A percentile compares a stretch with the other conserved stretches of the same genome.
Evolutionary conservation across 1,140 invertebrate species (phyloP).

Genomic region (Melipona quadrifasciata): DNA sequence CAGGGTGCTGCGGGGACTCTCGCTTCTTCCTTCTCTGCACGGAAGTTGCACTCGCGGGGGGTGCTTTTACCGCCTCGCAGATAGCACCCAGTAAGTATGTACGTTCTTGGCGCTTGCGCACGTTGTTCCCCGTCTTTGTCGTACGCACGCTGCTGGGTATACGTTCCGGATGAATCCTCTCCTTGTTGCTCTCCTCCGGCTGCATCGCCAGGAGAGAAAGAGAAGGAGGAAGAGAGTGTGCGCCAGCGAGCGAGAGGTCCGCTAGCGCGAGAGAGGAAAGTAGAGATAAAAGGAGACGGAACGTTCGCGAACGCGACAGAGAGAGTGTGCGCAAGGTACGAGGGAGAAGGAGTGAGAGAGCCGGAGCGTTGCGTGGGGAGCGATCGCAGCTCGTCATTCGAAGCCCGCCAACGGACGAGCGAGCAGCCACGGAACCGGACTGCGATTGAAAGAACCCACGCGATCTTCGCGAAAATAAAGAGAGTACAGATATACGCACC

Average conservation of each 20-base stretch:
- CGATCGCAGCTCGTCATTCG: conserved; percentile 77
- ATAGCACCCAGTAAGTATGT: conserved; percentile 67
- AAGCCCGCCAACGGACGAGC: conserved; percentile 81
- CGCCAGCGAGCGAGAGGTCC: conserved; percentile 29
- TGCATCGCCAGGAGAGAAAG: conserved; percentile 14
- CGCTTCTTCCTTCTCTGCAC: conserved; percentile 60
- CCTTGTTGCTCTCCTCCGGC: conserved; percentile 24
- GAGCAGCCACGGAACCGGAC: conserved; percentile 76
- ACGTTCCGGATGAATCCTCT: not conserved
- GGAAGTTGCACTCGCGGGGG: conserved; percentile 67
- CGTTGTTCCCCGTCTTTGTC: conserved; percentile 23
- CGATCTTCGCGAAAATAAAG: conserved; percentile 60
- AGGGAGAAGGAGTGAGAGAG: conserved; percentile 59
- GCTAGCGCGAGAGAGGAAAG: conserved; percentile 34
- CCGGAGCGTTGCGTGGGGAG: conserved; percentile 67
- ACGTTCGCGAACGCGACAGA: conserved; percentile 49
- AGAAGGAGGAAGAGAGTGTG: conserved; percentile 49
- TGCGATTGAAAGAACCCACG: conserved; percentile 68
- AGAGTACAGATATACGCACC: conserved; percentile 24
- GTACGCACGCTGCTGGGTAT: not conserved
- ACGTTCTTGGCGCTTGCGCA: conserved; percentile 69
- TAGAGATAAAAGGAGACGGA: conserved; percentile 20
- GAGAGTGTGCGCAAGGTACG: conserved; percentile 51
- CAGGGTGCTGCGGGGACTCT: conserved; percentile 39
- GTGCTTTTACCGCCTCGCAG: conserved; percentile 71